Evolutionary conservation across 2,888 invertebrate genomes (phyloP), one percentile per base, ranked within the genome.

Genomic region (Parochlus steinenii): DNA sequence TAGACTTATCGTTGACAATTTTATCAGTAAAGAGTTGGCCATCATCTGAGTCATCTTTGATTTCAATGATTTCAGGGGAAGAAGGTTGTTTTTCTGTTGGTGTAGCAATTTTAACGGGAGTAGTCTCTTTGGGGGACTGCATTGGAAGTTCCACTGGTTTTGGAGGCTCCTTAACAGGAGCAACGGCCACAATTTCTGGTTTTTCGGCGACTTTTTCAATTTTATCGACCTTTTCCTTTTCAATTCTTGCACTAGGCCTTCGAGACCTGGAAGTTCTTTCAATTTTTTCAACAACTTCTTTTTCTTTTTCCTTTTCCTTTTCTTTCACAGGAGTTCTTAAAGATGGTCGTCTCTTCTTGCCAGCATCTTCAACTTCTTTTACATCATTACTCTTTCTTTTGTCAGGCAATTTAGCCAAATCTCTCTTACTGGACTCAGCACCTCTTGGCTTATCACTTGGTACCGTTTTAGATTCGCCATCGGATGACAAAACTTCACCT

Each of bases 381-480:
- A 34, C 15, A 38, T 41, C 41, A 33, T 27, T 27, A 25, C 34
- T 31, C 20, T 32, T 35, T 30, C 32, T 25, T 17, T 40, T 41
- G 29, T 41, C 41, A 12, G 33, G 24, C 14, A 41, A 14, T 35
- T 39, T 46, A 28, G 40, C 41, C 18, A 33, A 25, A 31, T 44
- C 44, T 15, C 44, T 42, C 39, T 43, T 45, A 29, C 39, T 41
- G 35, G 39, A 29, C 19, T 37, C 40, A 32, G 41, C 41, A 26
- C 37, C 27, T 33, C 40, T 40, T 36, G 33, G 15, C 30, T 37
- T 36, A 36, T 24, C 30, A 30, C 14, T 17, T 30, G 24, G 24
- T 29, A 30, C 20, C 20, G 26, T 34, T 34, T 33, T 35, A 33
- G 43, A 46, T 23, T 27, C 20, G 42, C 52, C 47, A 51, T 61